Percentiles rank a stretch among this genome's conserved stretches.
Evolutionary conservation across 2,797 vertebrate species (phyloP).

Genomic region (Acanthiza pusilla): DNA sequence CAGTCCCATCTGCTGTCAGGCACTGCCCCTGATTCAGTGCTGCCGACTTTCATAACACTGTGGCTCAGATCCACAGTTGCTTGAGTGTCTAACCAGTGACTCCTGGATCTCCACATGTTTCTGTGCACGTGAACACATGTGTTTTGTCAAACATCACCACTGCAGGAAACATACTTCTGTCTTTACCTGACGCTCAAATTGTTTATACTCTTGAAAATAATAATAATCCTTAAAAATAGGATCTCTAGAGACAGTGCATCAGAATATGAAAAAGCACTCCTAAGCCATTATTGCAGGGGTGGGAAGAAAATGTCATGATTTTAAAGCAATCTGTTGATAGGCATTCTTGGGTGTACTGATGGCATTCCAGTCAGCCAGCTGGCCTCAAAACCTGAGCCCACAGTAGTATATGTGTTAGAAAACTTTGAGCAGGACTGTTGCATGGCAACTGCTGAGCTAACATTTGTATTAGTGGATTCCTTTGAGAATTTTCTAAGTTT

Average conservation of each 20-base stretch:
- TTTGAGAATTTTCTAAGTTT: background rate
- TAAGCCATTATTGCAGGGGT: background rate
- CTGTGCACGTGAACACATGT: background rate
- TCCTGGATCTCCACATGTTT: background rate
- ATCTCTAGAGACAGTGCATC: background rate
- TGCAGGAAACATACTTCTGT: background rate
- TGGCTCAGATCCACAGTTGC: background rate
- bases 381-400: background rate
- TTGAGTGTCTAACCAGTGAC: background rate
- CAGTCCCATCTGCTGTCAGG: background rate
- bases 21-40: background rate
- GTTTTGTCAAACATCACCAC: background rate
- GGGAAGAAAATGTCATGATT: background rate
- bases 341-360: background rate
- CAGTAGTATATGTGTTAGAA: background rate
- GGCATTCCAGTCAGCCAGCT: background rate
- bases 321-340: background rate
- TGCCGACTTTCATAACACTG: fast-evolving
- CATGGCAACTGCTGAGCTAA: background rate
- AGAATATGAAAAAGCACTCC: background rate
- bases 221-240: background rate
- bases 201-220: background rate
- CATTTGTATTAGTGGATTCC: background rate
- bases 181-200: background rate
- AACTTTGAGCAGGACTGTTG: background rate